Evolutionary conservation across 2,888 invertebrate genomes (phyloP).

Genomic region (Nomada flava): DNA sequence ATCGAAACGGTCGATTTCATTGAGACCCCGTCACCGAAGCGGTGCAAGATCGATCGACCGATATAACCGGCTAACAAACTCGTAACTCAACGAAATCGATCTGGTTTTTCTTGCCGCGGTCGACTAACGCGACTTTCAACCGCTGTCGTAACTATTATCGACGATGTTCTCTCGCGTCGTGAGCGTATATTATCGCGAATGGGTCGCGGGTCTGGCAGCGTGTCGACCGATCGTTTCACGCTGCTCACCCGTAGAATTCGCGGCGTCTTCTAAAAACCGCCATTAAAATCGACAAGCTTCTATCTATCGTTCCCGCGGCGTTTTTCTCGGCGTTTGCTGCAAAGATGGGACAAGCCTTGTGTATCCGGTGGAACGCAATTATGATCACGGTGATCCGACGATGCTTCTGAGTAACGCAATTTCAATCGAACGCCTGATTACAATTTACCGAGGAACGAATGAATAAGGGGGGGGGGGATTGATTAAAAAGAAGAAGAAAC

Average conservation of each 20-base stretch:
- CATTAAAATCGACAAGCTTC: slow-evolving; percentile 46
- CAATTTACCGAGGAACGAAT: not conserved
- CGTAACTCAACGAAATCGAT: slow-evolving; percentile 59
- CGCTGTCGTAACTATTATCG: slow-evolving; percentile 56
- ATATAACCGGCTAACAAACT: slow-evolving; percentile 17
- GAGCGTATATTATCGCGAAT: slow-evolving; percentile 14
- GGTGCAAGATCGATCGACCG: not conserved
- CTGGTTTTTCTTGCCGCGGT: slow-evolving; percentile 43
- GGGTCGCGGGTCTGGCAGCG: slow-evolving; percentile 20
- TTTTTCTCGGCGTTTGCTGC: not conserved
- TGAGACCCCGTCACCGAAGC: not conserved
- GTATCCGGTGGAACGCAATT: slow-evolving; percentile 4
- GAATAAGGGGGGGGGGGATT: no score
- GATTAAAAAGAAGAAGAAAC: not conserved
- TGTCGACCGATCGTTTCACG: slow-evolving; percentile 19
- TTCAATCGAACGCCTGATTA: not conserved
- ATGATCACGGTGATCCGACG: slow-evolving; percentile 5
- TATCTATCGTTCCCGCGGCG: not conserved
- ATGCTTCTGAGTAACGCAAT: not conserved
- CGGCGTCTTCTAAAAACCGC: slow-evolving; percentile 27
- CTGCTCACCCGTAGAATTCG: slow-evolving; percentile 54
- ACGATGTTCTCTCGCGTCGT: slow-evolving; percentile 51
- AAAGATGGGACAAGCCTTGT: slow-evolving; percentile 7
- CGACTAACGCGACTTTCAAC: slow-evolving; percentile 35
- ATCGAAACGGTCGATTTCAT: not conserved